Evolutionary conservation across 2,888 invertebrate species (phyloP), one percentile per base, ranked within the genome.

Genomic region (Athrips mouffetella): DNA sequence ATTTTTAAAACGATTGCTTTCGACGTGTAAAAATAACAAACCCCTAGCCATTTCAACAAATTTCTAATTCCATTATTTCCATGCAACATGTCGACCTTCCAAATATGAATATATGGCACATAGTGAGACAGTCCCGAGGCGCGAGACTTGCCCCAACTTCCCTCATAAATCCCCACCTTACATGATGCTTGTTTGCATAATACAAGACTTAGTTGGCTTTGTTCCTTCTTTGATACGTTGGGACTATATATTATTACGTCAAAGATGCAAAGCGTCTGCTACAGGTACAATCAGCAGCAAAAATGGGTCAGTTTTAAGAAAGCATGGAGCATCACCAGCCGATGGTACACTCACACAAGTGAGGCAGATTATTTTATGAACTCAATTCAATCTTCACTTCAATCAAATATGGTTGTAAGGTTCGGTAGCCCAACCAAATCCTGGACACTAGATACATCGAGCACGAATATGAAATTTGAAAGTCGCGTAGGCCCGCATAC

Each of bases 131-230:
- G 62, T 72, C 81, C 76, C 77, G 62, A 73, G 74, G 82, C 67
- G 67, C 60, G 76, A 76, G 81, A 81, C 77, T 79, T 76, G 63
- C 73, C 76, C 78, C 76, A 87, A 87, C 82, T 87, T 86, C 75
- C 68, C 79, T 80, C 86, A 85, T 87, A 87, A 86, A 87, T 87
- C 85, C 79, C 77, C 78, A 80, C 85, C 83, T 85, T 83, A 83
- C 84, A 82, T 84, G 83, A 87, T 86, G 82, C 85, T 77, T 80
- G 85, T 87, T 87, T 87, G 86, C 86, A 87, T 87, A 87, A 87
- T 86, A 87, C 83, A 86, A 81, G 82, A 85, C 85, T 83, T 79
- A 81, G 80, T 63, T 69, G 67, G 73, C 82, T 82, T 84, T 84
- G 85, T 85, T 81, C 62, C 57, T 67, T 80, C 80, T 81, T 84